Conservation (phyloP, 2,797 vertebrate species). For the Megaceryle alcyon region DNA sequence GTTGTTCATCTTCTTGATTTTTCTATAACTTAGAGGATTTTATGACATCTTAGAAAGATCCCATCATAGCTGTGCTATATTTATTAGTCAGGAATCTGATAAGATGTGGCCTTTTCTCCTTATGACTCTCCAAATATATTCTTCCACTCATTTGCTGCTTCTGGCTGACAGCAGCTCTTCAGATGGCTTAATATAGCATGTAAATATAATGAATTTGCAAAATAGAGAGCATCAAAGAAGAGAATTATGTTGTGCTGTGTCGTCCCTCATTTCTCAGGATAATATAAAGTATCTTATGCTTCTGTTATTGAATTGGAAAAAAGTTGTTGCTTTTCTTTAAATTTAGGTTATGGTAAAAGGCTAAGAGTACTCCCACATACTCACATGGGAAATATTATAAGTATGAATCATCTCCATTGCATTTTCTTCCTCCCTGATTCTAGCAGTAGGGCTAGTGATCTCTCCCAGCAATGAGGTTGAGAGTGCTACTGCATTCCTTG, state of each 20-base stretch:
- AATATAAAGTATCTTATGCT: conserved; percentile 11
- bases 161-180: not conserved
- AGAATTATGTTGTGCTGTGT: not conserved
- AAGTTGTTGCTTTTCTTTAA: conserved; percentile 29
- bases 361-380: conserved; percentile 18
- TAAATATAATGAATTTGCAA: conserved; percentile 21
- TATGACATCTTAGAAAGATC: not conserved
- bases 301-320: conserved; percentile 24
- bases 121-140: not conserved
- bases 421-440: not conserved
- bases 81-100: conserved; percentile 13
- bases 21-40: not conserved
- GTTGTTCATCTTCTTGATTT: not conserved
- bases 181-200: not conserved
- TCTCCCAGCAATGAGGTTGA: not conserved
- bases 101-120: not conserved
- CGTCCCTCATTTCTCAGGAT: conserved; percentile 5
- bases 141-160: not conserved
- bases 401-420: not conserved
- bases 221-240: not conserved
- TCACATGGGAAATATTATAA: conserved; percentile 8
- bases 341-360: conserved; percentile 46
- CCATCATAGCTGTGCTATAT: not conserved
- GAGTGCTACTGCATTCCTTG: not conserved
- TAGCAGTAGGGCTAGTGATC: not conserved